Conservation (phyloP, 2,888 invertebrate species). For the Theristus sp. region DNA sequence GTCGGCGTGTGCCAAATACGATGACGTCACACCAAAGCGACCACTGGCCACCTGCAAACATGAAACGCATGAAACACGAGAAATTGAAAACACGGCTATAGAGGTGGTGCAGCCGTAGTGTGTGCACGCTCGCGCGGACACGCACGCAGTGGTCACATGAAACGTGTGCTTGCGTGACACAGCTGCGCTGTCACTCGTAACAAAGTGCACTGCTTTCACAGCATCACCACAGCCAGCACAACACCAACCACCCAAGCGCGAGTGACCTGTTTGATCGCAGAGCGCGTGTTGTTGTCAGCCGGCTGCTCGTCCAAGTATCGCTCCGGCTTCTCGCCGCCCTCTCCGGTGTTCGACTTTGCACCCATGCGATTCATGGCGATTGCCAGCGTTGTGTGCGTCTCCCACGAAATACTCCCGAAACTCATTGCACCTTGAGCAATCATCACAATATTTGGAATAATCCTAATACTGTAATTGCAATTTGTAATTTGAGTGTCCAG, state of each 20-base stretch:
- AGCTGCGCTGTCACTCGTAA: too few relatives aligned
- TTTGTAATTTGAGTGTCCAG: too few relatives aligned
- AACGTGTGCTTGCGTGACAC: too few relatives aligned
- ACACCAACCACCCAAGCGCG: too few relatives aligned
- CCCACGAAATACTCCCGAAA: conserved; percentile 85
- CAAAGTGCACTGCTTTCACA: too few relatives aligned
- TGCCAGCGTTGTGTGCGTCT: conserved; percentile 83
- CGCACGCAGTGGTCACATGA: too few relatives aligned
- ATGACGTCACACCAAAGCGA: conserved; percentile 89
- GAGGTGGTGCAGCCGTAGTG: too few relatives aligned
- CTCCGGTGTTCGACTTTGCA: conserved; percentile 95
- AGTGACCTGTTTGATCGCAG: conserved; percentile 72
- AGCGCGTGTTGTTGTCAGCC: conserved; percentile 59
- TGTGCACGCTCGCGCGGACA: too few relatives aligned
- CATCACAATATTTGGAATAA: neutral
- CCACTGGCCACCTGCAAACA: conserved; percentile 63
- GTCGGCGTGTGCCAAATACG: conserved; percentile 88
- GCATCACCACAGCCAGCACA: too few relatives aligned
- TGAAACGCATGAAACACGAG: neutral
- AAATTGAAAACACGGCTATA: too few relatives aligned
- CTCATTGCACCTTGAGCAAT: conserved; percentile 60
- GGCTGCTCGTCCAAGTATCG: conserved; percentile 50
- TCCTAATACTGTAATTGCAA: too few relatives aligned
- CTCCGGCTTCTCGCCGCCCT: conserved; percentile 58
- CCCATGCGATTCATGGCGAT: conserved; percentile 92